Evolutionary conservation across 2,113 vertebrate species (phyloP), one percentile per base, ranked within the genome.

Genomic region (Bettongia penicillata): DNA sequence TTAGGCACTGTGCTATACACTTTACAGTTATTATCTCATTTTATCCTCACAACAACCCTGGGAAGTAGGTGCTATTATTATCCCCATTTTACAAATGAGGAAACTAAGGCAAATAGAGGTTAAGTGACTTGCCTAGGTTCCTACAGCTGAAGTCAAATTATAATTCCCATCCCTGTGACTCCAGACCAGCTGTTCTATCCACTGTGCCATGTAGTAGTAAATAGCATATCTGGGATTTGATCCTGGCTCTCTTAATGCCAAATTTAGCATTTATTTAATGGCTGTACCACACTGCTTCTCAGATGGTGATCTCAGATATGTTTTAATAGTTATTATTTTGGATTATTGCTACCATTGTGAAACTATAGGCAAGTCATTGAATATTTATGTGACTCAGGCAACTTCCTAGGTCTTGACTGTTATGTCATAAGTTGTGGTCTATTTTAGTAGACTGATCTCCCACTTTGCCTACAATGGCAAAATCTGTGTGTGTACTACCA

Each of bases 311-410:
- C 23, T 50, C 68, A 94, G 55, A 93, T 61, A 77, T 51, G 49
- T 91, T 93, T 50, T 95, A 50, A 43, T 52, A 90, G 48, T 53
- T 11, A 91, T 47, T 51, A 93, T 92, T 91, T 96, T 25, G 91
- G 19, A 68, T 90, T 31, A 93, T 14, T 37, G 25, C 31, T 49
- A 55, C 23, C 61, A 90, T 47, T 92, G 84, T 84, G 68, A 84
- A 43, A 43, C 68, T 19, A 1, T 43, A 23, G n/a, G 68, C 68
- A 43, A 84, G n/a, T 43, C 68, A 84, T 43, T n/a, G 43, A 84
- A 84, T 8, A 14, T 84, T 84, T 84, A 84, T 43, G 68, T 84
- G 37, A n/a, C 1, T 43, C 37, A n/a, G 11, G 19, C 68, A 19
- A 84, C 68, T 84, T 84, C 5, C 19, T 43, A 84, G 19, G n/a